Evolutionary conservation across 2,113 vertebrate genomes (phyloP).

Genomic region (Progne subis): DNA sequence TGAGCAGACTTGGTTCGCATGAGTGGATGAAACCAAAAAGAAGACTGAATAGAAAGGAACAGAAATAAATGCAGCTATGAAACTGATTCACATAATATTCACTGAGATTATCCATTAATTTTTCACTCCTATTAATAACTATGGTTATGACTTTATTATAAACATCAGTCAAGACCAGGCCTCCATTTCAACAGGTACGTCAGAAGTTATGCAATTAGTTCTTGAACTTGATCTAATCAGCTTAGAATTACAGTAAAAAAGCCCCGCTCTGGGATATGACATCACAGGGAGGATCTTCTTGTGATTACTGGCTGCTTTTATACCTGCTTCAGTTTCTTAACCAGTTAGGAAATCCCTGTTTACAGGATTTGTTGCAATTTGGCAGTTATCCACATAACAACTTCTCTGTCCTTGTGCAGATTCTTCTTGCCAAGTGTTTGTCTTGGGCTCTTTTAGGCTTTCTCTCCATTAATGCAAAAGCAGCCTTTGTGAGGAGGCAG

Average conservation of each 20-base stretch:
- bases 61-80: not conserved
- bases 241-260: slow-evolving; percentile 3
- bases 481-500: not conserved
- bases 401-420: not conserved
- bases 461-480: not conserved
- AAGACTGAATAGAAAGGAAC: not conserved
- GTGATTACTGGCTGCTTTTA: not conserved
- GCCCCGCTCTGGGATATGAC: not conserved
- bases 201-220: not conserved
- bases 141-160: not conserved
- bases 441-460: not conserved
- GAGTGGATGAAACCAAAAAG: not conserved
- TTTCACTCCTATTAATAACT: not conserved
- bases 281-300: slow-evolving; percentile 45
- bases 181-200: not conserved
- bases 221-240: not conserved
- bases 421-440: not conserved
- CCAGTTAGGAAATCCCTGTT: slow-evolving; percentile 38
- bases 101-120: not conserved
- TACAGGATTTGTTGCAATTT: not conserved
- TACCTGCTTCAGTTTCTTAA: slow-evolving; percentile 24
- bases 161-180: not conserved
- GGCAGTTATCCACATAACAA: not conserved
- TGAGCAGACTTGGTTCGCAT: not conserved
- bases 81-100: not conserved